These are phyloP conservation scores for Nephotettix cincticeps DNA, from an alignment of 1,140 invertebrate genomes.

Conservation along the genomic window DNA sequence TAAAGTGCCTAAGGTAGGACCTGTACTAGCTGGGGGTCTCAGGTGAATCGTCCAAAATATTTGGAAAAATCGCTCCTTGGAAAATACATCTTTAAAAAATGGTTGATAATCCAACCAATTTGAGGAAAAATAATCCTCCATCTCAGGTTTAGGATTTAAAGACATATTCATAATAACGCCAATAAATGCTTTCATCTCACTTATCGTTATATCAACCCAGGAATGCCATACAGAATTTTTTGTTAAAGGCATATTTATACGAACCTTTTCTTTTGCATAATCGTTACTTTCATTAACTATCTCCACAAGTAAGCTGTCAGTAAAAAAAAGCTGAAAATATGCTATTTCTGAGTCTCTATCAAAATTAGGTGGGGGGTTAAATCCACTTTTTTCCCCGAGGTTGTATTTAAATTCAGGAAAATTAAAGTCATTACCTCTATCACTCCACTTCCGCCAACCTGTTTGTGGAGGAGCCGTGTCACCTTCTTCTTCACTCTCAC, in stretches of 20 bases:
- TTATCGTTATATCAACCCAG: not conserved
- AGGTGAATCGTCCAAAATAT: slow-evolving; percentile 12
- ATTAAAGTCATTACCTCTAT: too few relatives aligned
- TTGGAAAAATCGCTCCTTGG: not conserved
- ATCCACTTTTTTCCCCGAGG: too few relatives aligned
- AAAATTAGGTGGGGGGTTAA: too few relatives aligned
- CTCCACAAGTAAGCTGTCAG: not conserved
- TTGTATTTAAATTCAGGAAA: too few relatives aligned
- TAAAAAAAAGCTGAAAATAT: slow-evolving; percentile 18
- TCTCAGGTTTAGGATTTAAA: not conserved
- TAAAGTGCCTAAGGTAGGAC: not conserved
- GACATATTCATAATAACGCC: slow-evolving; percentile 23
- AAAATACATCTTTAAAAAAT: slow-evolving; percentile 3
- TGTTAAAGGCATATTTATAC: not conserved
- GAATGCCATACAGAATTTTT: slow-evolving; percentile 1
- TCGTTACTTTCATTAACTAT: not conserved
- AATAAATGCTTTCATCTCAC: slow-evolving; percentile 21
- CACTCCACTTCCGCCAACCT: too few relatives aligned
- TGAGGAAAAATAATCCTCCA: not conserved
- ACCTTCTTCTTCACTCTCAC: too few relatives aligned
- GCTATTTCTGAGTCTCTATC: slow-evolving; percentile 5
- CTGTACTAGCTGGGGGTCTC: not conserved
- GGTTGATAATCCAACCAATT: not conserved
- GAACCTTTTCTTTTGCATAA: slow-evolving; percentile 3
- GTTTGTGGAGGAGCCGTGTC: too few relatives aligned